Conservation (phyloP, 2,797 vertebrate species). For the Hydrophis major region DNA sequence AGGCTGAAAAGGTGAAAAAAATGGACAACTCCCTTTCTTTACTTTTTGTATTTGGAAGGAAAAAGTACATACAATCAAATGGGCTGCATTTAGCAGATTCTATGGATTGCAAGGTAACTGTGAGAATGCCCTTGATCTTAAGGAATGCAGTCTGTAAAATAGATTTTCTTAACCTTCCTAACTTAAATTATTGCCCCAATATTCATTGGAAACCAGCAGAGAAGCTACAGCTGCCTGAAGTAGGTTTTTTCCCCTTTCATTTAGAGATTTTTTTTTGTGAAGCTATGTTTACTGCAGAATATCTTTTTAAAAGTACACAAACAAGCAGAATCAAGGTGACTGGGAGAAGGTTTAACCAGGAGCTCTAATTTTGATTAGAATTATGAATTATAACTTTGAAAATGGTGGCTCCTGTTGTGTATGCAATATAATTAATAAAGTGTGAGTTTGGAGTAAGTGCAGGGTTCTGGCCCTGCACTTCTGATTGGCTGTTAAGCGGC, state of each 20-base stretch:
- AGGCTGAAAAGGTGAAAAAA: background rate
- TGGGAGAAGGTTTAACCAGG: background rate
- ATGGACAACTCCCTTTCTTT: background rate
- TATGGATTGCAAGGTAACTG: background rate
- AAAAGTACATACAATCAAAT: background rate
- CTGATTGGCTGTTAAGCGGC: no score
- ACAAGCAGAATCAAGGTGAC: background rate
- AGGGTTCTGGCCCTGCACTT: no score
- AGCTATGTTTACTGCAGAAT: background rate
- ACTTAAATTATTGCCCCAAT: background rate
- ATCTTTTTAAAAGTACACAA: background rate
- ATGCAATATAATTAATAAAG: no score
- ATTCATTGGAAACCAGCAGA: background rate
- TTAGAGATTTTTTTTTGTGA: background rate
- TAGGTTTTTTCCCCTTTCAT: background rate
- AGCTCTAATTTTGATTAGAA: background rate
- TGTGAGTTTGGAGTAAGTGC: no score
- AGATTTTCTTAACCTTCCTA: background rate
- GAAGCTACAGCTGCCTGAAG: background rate
- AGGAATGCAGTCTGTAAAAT: background rate
- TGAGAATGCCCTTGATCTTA: background rate
- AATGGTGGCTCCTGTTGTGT: background rate
- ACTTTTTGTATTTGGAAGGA: background rate
- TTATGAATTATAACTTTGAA: background rate
- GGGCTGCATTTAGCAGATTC: background rate